Conservation (phyloP, 2,113 vertebrate species). For the Mirounga angustirostris region DNA sequence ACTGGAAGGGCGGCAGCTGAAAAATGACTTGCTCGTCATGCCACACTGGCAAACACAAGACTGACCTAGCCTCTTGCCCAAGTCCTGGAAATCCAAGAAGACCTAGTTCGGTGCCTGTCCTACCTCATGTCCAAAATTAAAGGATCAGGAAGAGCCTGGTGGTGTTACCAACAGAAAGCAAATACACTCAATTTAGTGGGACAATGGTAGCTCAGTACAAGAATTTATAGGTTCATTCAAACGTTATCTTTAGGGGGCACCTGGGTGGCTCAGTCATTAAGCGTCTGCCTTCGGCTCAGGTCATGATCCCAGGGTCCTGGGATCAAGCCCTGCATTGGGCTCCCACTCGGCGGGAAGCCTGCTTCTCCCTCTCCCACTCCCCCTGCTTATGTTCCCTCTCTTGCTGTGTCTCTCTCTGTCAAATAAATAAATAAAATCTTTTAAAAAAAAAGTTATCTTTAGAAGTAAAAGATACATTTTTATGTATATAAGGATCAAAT, state of each 20-base stretch:
- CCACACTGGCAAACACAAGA: not conserved
- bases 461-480: not conserved
- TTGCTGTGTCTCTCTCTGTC: too few relatives aligned
- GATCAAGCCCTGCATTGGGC: too few relatives aligned
- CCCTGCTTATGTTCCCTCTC: too few relatives aligned
- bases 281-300: too few relatives aligned
- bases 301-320: too few relatives aligned
- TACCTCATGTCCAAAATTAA: not conserved
- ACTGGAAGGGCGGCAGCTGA: not conserved
- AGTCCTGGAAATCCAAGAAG: not conserved
- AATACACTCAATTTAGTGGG: not conserved
- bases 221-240: not conserved
- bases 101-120: not conserved
- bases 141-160: not conserved
- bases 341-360: too few relatives aligned
- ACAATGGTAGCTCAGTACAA: not conserved
- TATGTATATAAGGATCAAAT: not conserved
- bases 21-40: not conserved
- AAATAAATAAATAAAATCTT: too few relatives aligned
- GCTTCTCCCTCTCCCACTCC: too few relatives aligned
- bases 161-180: not conserved
- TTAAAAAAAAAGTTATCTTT: not conserved
- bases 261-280: too few relatives aligned
- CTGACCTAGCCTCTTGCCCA: not conserved
- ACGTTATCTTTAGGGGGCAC: constrained; percentile 6